Evolutionary conservation across 2,888 invertebrate species (phyloP).

Genomic region (Chrysina gloriosa): DNA sequence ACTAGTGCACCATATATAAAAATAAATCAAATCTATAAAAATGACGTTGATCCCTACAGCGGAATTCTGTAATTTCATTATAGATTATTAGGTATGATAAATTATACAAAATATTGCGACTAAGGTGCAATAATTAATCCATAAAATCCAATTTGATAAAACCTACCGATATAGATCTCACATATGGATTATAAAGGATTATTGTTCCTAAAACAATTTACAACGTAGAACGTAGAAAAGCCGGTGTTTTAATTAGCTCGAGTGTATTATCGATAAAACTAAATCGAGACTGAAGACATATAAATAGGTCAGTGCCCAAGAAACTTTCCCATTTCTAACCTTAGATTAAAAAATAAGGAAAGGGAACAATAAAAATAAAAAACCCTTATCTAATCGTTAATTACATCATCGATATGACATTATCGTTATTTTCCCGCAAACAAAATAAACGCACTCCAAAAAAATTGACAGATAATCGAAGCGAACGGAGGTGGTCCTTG

Average conservation of each 20-base stretch:
- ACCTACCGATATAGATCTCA: too few species aligned
- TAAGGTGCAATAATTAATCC: background rate
- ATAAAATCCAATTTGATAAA: background rate
- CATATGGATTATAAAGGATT: too few species aligned
- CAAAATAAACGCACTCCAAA: background rate
- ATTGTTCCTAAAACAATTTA: too few species aligned
- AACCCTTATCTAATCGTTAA: constrained; percentile 10
- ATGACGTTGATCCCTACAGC: too few species aligned
- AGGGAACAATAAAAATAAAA: constrained; percentile 1
- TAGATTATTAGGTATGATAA: background rate
- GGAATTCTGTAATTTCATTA: too few species aligned
- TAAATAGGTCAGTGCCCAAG: background rate
- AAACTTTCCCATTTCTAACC: background rate
- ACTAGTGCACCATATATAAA: too few species aligned
- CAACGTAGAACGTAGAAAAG: background rate
- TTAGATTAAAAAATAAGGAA: background rate
- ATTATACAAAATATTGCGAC: background rate
- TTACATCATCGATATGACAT: constrained; percentile 1
- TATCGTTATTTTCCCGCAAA: background rate
- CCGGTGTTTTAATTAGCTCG: background rate
- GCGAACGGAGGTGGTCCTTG: background rate
- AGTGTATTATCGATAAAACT: constrained; percentile 1
- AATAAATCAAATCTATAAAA: too few species aligned
- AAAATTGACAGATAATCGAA: constrained; percentile 26
- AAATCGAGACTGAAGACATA: background rate